Base-by-base conservation (phyloP, 1,140 invertebrate species). In the Drosophila bocqueti region DNA sequence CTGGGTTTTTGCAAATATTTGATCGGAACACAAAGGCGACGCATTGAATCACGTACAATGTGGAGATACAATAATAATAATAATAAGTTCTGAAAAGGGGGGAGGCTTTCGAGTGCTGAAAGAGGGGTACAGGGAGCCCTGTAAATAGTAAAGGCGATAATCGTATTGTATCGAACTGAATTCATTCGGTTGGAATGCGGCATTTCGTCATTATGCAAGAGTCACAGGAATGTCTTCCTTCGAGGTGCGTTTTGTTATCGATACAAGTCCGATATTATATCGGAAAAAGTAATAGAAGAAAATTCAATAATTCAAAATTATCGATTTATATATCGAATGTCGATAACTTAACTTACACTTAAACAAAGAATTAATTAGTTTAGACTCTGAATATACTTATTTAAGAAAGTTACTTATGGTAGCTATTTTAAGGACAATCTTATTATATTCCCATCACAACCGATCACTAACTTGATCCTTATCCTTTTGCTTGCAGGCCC, bases 401-500 rank as follows among this genome's bases (percentile, higher is more conserved):
- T 11, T 21, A 21, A 6, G 10, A 43, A 10, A 21, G 5, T 9
- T 9, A 4, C 42, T n/a, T n/a, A n/a, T n/a, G n/a, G 3, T 43
- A 2, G 8, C 1, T 42, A 8, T 4, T 43, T 43, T 43, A 9
- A 42, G 8, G 16, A 9, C 6, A n/a, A 3, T 21, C 21, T 1
- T 10, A 26, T 10, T 16, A 10, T 26, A 26, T 16, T 26, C 3
- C 3, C 1, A 26, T 2, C 2, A n/a, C 8, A 49, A 26, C 3
- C 46, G 3, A 49, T 49, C 1, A 9, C 16, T 49, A 31, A 50
- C 16, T 7, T n/a, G 5, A 11, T 50, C 1, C 2, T n/a, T 50
- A 45, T 13, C 5, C 2, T 5, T 3, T 13, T 7, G 7, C 11
- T 40, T 36, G 34, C 94, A 98, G 97, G 96, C 96, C 71, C 97